Evolutionary conservation across 2,797 vertebrate species (phyloP).

Genomic region (Bufotes viridis): DNA sequence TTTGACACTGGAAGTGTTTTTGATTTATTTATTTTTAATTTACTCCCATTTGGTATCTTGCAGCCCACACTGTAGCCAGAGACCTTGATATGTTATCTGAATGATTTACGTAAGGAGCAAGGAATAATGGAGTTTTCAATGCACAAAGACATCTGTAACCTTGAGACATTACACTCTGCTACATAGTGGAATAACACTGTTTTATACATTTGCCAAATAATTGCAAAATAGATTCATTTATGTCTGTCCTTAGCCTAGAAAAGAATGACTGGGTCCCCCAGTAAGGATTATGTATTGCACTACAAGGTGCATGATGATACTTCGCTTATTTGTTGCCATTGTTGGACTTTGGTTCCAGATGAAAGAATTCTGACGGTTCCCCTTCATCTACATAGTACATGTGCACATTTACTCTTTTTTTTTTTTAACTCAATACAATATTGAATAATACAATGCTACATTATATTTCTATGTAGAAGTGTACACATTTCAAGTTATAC

Average conservation of each 20-base stretch:
- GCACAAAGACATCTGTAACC: slow-evolving; percentile 14
- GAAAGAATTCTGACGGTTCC: no score
- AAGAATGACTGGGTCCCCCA: no score
- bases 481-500: no score
- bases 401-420: no score
- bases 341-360: neutral
- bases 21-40: neutral
- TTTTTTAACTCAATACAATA: no score
- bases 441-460: no score
- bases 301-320: neutral
- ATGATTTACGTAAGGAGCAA: slow-evolving; percentile 16
- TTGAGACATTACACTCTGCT: slow-evolving; percentile 23
- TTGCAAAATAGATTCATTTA: neutral
- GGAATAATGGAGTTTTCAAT: slow-evolving; percentile 4
- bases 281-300: neutral
- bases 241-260: neutral
- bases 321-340: neutral
- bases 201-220: neutral
- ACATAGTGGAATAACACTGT: neutral
- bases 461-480: no score
- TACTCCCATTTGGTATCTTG: slow-evolving; percentile 14
- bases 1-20: neutral
- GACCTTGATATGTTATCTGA: slow-evolving; percentile 52
- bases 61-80: slow-evolving; percentile 20
- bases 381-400: no score